phyloP scores from a whole-genome alignment of 2,888 invertebrate species.

The Melangyna quadrimaculata region DNA sequence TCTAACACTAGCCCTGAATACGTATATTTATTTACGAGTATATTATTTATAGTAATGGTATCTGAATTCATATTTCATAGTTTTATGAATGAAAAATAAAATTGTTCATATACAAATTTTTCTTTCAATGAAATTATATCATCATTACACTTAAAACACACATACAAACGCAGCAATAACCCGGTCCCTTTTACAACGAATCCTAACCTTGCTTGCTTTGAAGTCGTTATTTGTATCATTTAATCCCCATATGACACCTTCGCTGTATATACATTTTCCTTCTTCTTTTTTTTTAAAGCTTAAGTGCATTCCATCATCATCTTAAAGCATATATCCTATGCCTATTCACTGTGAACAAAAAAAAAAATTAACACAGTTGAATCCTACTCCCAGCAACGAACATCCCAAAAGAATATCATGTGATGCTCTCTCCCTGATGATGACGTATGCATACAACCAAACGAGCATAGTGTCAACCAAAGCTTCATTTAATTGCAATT shows the following conservation, averaged over 20 bases:
- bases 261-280: neutral
- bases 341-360: neutral
- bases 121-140: neutral
- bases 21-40: no score
- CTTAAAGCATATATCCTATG: slow-evolving; percentile 23
- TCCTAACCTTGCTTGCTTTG: slow-evolving; percentile 34
- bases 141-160: neutral
- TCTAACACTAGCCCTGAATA: no score
- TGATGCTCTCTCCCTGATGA: slow-evolving; percentile 3
- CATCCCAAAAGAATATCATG: neutral
- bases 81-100: slow-evolving; percentile 12
- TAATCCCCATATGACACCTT: slow-evolving; percentile 26
- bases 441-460: slow-evolving; percentile 12
- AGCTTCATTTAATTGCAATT: slow-evolving; percentile 67
- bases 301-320: slow-evolving; percentile 39
- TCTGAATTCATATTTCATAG: no score
- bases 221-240: slow-evolving; percentile 37
- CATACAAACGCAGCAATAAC: neutral
- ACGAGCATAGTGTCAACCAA: slow-evolving; percentile 39
- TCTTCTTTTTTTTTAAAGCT: neutral
- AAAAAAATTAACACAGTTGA: slow-evolving; percentile 24
- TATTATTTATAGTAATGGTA: no score
- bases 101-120: neutral
- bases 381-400: neutral
- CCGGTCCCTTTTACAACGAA: slow-evolving; percentile 14